phyloP scores from a whole-genome alignment of 1,140 invertebrate species.

The Calliphora vicina region DNA sequence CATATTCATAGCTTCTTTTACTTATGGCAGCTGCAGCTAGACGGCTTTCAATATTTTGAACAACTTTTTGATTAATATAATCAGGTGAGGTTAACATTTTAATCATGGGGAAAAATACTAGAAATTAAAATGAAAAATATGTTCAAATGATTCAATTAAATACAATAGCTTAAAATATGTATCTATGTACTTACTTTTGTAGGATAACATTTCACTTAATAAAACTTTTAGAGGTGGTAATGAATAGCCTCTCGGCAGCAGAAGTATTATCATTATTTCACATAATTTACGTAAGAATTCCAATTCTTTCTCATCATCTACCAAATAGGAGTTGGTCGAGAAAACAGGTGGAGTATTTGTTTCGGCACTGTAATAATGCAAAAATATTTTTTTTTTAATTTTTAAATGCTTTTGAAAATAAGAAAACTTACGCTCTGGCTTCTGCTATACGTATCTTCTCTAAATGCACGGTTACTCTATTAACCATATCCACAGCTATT shows the following conservation, averaged over 20 bases:
- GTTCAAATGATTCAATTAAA: no score
- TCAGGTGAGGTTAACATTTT: slow-evolving; percentile 88
- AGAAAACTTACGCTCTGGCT: slow-evolving; percentile 73
- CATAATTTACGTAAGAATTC: slow-evolving; percentile 83
- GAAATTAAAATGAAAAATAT: slow-evolving; percentile 49
- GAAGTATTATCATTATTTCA: slow-evolving; percentile 81
- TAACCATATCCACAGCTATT: slow-evolving; percentile 81
- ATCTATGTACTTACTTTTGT: slow-evolving; percentile 80
- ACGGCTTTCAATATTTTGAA: slow-evolving; percentile 82
- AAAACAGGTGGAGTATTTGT: slow-evolving; percentile 73
- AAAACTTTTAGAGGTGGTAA: slow-evolving; percentile 79
- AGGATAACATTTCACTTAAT: slow-evolving; percentile 82
- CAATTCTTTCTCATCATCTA: slow-evolving; percentile 76
- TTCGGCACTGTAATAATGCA: slow-evolving; percentile 65
- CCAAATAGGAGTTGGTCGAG: slow-evolving; percentile 78
- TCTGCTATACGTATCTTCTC: slow-evolving; percentile 82
- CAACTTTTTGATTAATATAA: slow-evolving; percentile 88
- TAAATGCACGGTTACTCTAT: slow-evolving; percentile 80
- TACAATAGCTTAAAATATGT: no score
- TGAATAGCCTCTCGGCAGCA: slow-evolving; percentile 83
- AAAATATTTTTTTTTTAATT: no score
- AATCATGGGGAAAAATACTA: slow-evolving; percentile 84
- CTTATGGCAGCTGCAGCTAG: slow-evolving; percentile 81
- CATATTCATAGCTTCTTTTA: slow-evolving; percentile 83
- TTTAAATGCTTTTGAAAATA: no score